Evolutionary conservation across 2,797 vertebrate genomes (phyloP).

Genomic region (Hyperoplus lanceolatus): DNA sequence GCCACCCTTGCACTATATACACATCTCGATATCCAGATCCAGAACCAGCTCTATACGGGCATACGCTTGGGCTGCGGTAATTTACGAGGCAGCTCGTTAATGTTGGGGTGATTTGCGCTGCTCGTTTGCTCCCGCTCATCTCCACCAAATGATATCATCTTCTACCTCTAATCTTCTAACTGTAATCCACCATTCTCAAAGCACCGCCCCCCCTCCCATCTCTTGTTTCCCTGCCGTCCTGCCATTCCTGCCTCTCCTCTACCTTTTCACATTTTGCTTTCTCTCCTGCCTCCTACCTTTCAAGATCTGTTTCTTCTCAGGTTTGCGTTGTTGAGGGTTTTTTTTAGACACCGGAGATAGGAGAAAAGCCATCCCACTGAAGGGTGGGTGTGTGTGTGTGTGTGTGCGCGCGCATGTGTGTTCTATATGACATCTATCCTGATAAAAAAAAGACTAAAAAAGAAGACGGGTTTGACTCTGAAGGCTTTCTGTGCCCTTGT

Average conservation of each 20-base stretch:
- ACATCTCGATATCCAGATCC: conserved; percentile 18
- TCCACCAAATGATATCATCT: conserved; percentile 86
- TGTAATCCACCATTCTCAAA: conserved; percentile 72
- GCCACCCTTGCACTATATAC: conserved; percentile 62
- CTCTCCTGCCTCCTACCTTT: conserved; percentile 1
- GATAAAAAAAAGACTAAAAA: conserved; percentile 76
- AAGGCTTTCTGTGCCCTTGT: conserved; percentile 76
- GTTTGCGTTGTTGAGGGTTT: conserved; percentile 64
- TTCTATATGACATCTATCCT: conserved; percentile 74
- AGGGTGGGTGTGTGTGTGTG: conserved; percentile 46
- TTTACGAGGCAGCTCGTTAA: conserved; percentile 88
- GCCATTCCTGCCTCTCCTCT: conserved; percentile 24
- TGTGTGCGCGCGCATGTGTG: conserved; percentile 47
- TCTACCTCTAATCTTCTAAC: conserved; percentile 78
- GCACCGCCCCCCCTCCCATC: conserved; percentile 52
- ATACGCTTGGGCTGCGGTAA: conserved; percentile 67
- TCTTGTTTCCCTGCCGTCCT: conserved; percentile 54
- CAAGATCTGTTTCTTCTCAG: conserved; percentile 54
- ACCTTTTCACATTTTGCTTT: conserved; percentile 33
- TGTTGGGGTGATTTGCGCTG: conserved; percentile 83
- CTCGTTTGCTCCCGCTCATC: conserved; percentile 85
- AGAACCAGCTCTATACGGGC: conserved; percentile 58
- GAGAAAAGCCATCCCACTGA: conserved; percentile 58
- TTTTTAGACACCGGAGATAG: conserved; percentile 54
- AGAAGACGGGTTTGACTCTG: conserved; percentile 76